Conservation (phyloP, 2,888 invertebrate genomes). For the Amblyjoppa proteus region DNA sequence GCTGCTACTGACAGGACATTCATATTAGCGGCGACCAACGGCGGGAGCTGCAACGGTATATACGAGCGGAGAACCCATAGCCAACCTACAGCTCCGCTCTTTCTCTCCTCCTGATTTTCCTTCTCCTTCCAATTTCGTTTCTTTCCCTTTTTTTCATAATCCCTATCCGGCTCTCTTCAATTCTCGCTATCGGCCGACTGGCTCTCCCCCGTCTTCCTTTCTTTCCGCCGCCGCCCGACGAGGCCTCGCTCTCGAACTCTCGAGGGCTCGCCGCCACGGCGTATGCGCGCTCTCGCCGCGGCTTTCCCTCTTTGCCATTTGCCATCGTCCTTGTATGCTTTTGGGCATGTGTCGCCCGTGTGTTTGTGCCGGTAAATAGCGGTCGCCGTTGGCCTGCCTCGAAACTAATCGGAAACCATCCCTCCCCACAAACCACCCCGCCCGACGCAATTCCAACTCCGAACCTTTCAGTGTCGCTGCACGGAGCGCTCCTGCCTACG, state of each 20-base stretch:
- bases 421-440: background rate
- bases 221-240: conserved; percentile 54
- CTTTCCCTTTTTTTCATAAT: conserved; percentile 31
- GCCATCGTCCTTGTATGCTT: conserved; percentile 5
- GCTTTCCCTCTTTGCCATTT: conserved; percentile 37
- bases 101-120: conserved; percentile 67
- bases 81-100: conserved; percentile 71
- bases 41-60: conserved; percentile 35
- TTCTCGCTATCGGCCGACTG: conserved; percentile 48
- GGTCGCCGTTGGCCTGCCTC: conserved; percentile 48
- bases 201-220: conserved; percentile 36
- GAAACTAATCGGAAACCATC: conserved; percentile 48
- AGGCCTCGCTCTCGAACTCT: conserved; percentile 67
- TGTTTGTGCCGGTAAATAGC: conserved; percentile 27
- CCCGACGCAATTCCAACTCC: conserved; percentile 54
- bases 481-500: background rate
- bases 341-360: background rate
- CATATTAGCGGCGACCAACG: conserved; percentile 77
- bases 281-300: background rate
- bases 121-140: conserved; percentile 19
- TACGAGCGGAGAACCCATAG: conserved; percentile 38
- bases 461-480: conserved; percentile 9
- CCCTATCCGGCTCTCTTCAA: conserved; percentile 52
- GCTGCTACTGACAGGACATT: conserved; percentile 84
- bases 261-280: conserved; percentile 33